Evolutionary conservation across 2,888 invertebrate genomes (phyloP).

Genomic region (Cephonodes hylas): DNA sequence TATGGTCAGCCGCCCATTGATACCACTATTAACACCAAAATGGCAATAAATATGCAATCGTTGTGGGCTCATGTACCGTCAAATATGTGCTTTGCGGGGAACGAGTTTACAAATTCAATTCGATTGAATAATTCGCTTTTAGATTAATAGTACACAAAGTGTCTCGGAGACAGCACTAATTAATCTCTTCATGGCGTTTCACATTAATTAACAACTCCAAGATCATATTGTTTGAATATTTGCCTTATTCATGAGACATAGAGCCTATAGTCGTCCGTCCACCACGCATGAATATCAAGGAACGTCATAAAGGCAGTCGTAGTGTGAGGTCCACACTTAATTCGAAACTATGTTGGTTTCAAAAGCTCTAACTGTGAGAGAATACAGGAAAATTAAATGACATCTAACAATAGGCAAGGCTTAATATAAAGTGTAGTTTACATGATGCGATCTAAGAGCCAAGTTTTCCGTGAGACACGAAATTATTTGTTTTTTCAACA

Average conservation of each 20-base stretch:
- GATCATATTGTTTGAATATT: slow-evolving; percentile 21
- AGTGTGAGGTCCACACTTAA: slow-evolving; percentile 65
- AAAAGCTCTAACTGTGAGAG: slow-evolving; percentile 6
- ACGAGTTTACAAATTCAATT: slow-evolving; percentile 68
- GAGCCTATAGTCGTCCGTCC: slow-evolving; percentile 27
- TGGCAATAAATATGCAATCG: slow-evolving; percentile 59
- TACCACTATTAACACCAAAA: slow-evolving; percentile 50
- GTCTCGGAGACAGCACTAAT: slow-evolving; percentile 72
- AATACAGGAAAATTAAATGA: slow-evolving; percentile 2
- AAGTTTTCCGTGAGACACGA: slow-evolving; percentile 62
- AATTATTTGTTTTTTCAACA: slow-evolving; percentile 69
- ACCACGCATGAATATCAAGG: slow-evolving; percentile 27
- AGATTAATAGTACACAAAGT: slow-evolving; percentile 71
- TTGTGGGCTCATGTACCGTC: slow-evolving; percentile 45
- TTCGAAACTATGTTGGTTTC: slow-evolving; percentile 23
- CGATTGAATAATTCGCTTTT: slow-evolving; percentile 59
- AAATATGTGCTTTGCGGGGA: slow-evolving; percentile 46
- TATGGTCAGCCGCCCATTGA: slow-evolving; percentile 47
- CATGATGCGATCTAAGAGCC: slow-evolving; percentile 58
- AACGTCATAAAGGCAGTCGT: slow-evolving; percentile 52
- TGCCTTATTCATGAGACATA: slow-evolving; percentile 23
- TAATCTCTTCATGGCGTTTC: slow-evolving; percentile 68
- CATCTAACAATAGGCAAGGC: slow-evolving; percentile 1
- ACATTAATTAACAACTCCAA: slow-evolving; percentile 60
- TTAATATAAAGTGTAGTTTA: slow-evolving; percentile 58